These are phyloP conservation scores for Tylochromis polylepis DNA, from an alignment of 2,113 vertebrate species.

Conservation along the genomic window DNA sequence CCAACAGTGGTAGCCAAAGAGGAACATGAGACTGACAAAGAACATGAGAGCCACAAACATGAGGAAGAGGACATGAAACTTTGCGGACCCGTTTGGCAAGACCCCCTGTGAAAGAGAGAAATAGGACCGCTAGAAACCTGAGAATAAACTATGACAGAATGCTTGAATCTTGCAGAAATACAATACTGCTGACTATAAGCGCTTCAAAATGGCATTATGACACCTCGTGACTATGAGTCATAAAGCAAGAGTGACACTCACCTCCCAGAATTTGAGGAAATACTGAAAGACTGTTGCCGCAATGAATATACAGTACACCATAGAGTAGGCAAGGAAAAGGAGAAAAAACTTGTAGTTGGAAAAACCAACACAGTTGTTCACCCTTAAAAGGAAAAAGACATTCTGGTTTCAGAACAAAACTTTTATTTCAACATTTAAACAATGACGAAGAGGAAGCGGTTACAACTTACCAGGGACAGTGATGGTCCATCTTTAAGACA, in stretches of 20 bases:
- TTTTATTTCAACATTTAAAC: neutral
- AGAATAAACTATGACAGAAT: neutral
- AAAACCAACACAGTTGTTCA: slow-evolving; percentile 98
- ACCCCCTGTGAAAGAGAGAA: slow-evolving; percentile 76
- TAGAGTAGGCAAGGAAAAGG: slow-evolving; percentile 92
- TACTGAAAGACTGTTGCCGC: slow-evolving; percentile 91
- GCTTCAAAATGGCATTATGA: neutral
- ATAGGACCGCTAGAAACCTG: neutral
- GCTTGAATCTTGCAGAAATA: neutral
- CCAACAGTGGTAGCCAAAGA: slow-evolving; percentile 97
- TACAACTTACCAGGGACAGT: slow-evolving; percentile 90
- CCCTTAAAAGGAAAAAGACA: slow-evolving; percentile 77
- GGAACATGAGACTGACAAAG: slow-evolving; percentile 94
- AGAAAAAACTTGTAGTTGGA: slow-evolving; percentile 99
- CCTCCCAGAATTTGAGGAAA: slow-evolving; percentile 96
- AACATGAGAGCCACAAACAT: slow-evolving; percentile 98
- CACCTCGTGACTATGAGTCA: neutral
- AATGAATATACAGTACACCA: slow-evolving; percentile 92
- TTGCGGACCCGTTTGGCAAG: slow-evolving; percentile 83
- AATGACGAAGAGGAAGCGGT: neutral
- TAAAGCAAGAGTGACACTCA: slow-evolving; percentile 71
- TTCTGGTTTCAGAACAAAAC: neutral
- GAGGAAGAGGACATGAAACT: slow-evolving; percentile 95
- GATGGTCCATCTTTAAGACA: slow-evolving; percentile 99
- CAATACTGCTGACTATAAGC: neutral